Evolutionary conservation across 2,888 invertebrate species (phyloP).

Genomic region (Pyrrhosoma nymphula): DNA sequence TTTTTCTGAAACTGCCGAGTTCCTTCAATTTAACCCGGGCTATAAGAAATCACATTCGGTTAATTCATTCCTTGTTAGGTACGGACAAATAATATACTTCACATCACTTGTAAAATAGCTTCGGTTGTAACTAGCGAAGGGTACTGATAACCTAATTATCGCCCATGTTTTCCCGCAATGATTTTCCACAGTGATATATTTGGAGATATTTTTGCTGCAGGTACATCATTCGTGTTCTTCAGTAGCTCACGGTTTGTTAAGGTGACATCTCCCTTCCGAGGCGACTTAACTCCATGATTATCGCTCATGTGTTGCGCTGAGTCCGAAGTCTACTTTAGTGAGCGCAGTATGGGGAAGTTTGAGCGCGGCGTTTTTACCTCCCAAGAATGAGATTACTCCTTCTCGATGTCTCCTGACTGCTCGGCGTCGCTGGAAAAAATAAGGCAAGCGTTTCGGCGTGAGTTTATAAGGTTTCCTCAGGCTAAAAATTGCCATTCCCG

Average conservation of each 20-base stretch:
- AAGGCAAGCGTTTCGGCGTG: background rate
- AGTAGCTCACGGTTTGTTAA: background rate
- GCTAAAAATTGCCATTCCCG: background rate
- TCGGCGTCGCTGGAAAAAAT: background rate
- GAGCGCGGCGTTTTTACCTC: background rate
- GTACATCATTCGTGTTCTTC: background rate
- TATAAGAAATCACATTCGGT: too few species aligned
- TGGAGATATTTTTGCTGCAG: too few species aligned
- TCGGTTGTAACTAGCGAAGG: too few species aligned
- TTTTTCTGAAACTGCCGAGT: too few species aligned
- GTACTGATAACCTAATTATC: too few species aligned
- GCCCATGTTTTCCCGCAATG: too few species aligned
- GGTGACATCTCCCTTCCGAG: background rate
- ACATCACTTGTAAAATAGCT: too few species aligned
- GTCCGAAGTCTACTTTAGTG: background rate
- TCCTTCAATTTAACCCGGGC: too few species aligned
- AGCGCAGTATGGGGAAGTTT: background rate
- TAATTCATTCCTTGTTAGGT: too few species aligned
- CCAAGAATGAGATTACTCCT: background rate
- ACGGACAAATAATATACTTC: too few species aligned
- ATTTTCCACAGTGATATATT: too few species aligned
- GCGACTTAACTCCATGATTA: background rate
- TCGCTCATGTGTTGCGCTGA: background rate
- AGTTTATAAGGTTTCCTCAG: background rate
- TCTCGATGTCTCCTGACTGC: conserved; percentile 6